A percentile compares a stretch with the other conserved stretches of the same genome.
These are phyloP conservation scores for Virgularia gustaviana DNA, from an alignment of 92 coral and sea anemone species.

Conservation along the genomic window DNA sequence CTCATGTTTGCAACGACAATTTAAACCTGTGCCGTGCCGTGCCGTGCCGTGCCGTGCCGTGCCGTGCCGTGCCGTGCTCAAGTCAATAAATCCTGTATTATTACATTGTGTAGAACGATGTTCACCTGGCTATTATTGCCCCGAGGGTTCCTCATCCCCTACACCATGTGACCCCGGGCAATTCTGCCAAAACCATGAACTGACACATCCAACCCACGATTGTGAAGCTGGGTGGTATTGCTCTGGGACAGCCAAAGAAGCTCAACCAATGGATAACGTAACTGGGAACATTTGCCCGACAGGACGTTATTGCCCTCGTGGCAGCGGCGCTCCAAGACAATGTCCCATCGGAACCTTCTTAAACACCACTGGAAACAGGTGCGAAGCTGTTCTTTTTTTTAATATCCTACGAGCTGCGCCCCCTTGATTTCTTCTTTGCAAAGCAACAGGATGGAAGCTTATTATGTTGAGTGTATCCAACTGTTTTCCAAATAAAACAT, in stretches of 20 bases:
- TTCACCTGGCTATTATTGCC: slow-evolving; percentile 73
- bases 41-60: no score
- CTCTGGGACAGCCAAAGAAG: slow-evolving; percentile 51
- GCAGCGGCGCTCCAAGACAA: slow-evolving; percentile 60
- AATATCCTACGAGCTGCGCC: no score
- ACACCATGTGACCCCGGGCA: slow-evolving; percentile 76
- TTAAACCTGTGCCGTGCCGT: no score
- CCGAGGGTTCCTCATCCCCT: slow-evolving; percentile 80
- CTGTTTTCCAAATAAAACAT: no score
- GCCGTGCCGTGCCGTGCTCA: no score
- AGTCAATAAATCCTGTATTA: not conserved
- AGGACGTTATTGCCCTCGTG: slow-evolving; percentile 84
- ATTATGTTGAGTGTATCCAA: no score
- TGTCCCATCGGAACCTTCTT: slow-evolving; percentile 86
- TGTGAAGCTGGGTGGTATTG: slow-evolving; percentile 92
- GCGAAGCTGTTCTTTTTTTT: no score
- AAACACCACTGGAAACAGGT: slow-evolving; percentile 92
- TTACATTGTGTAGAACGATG: slow-evolving; percentile 61
- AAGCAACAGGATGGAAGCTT: no score
- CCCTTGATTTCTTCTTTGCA: no score
- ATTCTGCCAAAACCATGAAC: slow-evolving; percentile 63
- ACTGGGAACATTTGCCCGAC: slow-evolving; percentile 89
- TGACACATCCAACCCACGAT: slow-evolving; percentile 69
- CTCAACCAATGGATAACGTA: slow-evolving; percentile 64
- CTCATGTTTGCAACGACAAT: no score